phyloP scores from a whole-genome alignment of 2,888 invertebrate genomes.

The Malachius bipustulatus region DNA sequence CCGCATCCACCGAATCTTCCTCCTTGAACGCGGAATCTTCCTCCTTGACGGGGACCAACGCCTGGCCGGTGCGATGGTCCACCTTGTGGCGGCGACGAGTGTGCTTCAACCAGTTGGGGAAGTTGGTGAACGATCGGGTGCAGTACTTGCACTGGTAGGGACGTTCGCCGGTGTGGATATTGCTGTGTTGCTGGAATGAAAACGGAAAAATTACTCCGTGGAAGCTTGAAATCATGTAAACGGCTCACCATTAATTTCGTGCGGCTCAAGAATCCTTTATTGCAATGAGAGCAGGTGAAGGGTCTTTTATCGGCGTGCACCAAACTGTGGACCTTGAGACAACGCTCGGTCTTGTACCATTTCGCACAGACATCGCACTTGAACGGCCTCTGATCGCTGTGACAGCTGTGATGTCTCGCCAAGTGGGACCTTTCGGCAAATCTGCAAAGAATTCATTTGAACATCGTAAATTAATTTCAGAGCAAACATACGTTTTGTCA shows the following conservation, averaged over 20 bases:
- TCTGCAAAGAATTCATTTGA: conserved; percentile 21
- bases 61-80: conserved; percentile 32
- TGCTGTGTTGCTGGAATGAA: conserved; percentile 41
- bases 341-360: conserved; percentile 44
- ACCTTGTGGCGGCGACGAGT: conserved; percentile 43
- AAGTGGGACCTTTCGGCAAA: conserved; percentile 38
- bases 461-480: conserved; percentile 1
- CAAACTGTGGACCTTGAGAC: conserved; percentile 44
- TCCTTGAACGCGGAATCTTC: conserved; percentile 10
- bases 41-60: conserved; percentile 23
- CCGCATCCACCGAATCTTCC: neutral
- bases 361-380: conserved; percentile 43
- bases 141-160: conserved; percentile 47
- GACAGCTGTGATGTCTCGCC: conserved; percentile 36
- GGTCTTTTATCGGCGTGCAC: conserved; percentile 43
- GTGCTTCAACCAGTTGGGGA: conserved; percentile 49
- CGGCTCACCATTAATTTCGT: conserved; percentile 39
- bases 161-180: conserved; percentile 44
- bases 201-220: too few relatives aligned
- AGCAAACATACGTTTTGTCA: conserved; percentile 31
- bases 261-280: conserved; percentile 46
- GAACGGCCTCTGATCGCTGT: conserved; percentile 34
- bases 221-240: neutral
- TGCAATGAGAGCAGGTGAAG: conserved; percentile 43
- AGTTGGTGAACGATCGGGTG: conserved; percentile 43